Conservation (phyloP, 2,797 vertebrate genomes). For the Macroramphosus scolopax region DNA sequence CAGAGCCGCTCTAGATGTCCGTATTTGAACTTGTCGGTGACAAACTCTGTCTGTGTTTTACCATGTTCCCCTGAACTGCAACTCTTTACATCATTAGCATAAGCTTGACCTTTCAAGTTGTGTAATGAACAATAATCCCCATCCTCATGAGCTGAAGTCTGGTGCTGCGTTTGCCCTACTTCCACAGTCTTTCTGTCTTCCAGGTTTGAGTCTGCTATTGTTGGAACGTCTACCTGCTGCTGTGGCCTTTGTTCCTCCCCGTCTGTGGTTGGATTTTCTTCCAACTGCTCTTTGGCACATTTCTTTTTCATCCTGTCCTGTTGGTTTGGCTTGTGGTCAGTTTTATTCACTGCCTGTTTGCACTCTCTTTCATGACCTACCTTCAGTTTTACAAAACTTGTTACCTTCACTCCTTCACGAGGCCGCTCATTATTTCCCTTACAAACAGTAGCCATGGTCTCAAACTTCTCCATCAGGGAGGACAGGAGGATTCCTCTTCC, state of each 20-base stretch:
- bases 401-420: constrained; percentile 20
- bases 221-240: not conserved
- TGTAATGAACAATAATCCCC: constrained; percentile 11
- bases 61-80: constrained; percentile 3
- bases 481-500: constrained; percentile 71
- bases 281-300: constrained; percentile 1
- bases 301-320: constrained; percentile 13
- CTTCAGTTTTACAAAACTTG: constrained; percentile 33
- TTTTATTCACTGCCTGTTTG: constrained; percentile 7
- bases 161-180: constrained; percentile 2
- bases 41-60: constrained; percentile 7
- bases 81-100: not conserved
- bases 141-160: constrained; percentile 10
- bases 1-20: constrained; percentile 49
- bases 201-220: constrained; percentile 11
- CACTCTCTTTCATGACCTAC: constrained; percentile 34
- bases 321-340: constrained; percentile 28
- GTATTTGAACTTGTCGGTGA: constrained; percentile 56
- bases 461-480: constrained; percentile 82
- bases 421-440: constrained; percentile 40
- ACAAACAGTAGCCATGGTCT: constrained; percentile 71
- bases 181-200: constrained; percentile 1
- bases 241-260: constrained; percentile 8
- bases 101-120: not conserved
- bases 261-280: constrained; percentile 9